Base-by-base conservation (phyloP, 2,797 vertebrate species). In the Hydrolagus colliei region DNA sequence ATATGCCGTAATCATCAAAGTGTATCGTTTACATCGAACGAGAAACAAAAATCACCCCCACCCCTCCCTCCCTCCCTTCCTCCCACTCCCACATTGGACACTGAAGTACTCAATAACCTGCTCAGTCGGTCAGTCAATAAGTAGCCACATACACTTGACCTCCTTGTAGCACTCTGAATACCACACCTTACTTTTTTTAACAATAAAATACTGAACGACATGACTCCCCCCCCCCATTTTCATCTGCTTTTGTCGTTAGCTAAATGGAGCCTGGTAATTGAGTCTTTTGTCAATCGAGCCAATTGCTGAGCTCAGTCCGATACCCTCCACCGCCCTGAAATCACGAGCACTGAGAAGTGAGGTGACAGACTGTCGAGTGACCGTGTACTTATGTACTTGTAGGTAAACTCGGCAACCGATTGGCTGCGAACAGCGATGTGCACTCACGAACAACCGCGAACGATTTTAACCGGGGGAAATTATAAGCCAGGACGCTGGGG, bases 21-120 rank as follows among this genome's bases (percentile, higher is more conserved):
- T 0, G n/a, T 86, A 0, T 76, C 77, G 86, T 22, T 89, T 41
- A 52, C 0, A 0, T 41, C 85, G 85, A 80, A 71, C 27, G 12
- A 67, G 1, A 41, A 73, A 87, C 0, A 85, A 63, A 27, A 85
- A 73, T 63, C 22, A 61, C 7, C 22, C 9, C 86, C 67, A 16
- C n/a, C 20, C 86, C 79, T 86, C 86, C 79, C 22, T 75, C 88
- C 86, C 4, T 1, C 18, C 74, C 77, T n/a, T n/a, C n/a, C n/a
- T n/a, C n/a, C n/a, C n/a, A n/a, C n/a, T n/a, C 18, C 74, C 77
- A 72, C 0, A 0, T 0, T 76, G 62, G 85, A 78, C 87, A 72
- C 16, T 80, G 87, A 6, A 59, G 61, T 76, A 0, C 85, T 89
- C 86, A 20, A 41, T 87, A 75, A 87, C 71, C 27, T 86, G 86